A percentile compares a stretch with the other conserved stretches of the same genome.
Conservation (phyloP, 2,113 vertebrate genomes). For the Rhinoderma darwinii region DNA sequence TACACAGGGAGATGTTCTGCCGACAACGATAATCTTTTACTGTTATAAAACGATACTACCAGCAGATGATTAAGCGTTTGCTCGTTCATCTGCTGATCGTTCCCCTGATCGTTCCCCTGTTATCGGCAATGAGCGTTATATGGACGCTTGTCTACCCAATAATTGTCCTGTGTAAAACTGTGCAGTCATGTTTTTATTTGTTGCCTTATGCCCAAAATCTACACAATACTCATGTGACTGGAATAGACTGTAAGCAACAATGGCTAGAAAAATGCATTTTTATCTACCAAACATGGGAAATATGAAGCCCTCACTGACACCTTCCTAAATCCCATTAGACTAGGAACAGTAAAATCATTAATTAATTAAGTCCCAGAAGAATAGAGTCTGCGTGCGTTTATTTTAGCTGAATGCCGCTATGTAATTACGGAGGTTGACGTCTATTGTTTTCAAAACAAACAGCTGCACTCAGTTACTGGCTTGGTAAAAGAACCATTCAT, state of each 20-base stretch:
- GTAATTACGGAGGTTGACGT: background rate
- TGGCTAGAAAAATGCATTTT: background rate
- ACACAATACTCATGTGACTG: background rate
- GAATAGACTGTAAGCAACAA: background rate
- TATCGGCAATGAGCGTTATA: too few relatives aligned
- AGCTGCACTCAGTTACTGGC: slow-evolving; percentile 17
- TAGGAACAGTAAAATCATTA: slow-evolving; percentile 19
- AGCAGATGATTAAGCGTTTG: too few relatives aligned
- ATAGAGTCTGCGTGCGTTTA: slow-evolving; percentile 5
- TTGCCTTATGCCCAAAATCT: background rate
- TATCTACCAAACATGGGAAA: background rate
- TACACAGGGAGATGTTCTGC: too few relatives aligned
- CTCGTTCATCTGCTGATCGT: too few relatives aligned
- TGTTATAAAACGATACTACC: too few relatives aligned
- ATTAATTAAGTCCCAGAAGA: slow-evolving; percentile 24
- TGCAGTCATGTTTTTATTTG: background rate
- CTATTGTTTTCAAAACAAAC: slow-evolving; percentile 43
- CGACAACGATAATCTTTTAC: too few relatives aligned
- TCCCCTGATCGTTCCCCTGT: too few relatives aligned
- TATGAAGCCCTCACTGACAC: background rate
- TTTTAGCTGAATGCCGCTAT: slow-evolving; percentile 19
- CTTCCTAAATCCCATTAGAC: slow-evolving; percentile 1
- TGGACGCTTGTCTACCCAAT: too few relatives aligned
- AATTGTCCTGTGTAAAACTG: background rate
- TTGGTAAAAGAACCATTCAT: background rate